phyloP scores from a whole-genome alignment of 92 coral and sea anemone genomes.

The Metridium senile region DNA sequence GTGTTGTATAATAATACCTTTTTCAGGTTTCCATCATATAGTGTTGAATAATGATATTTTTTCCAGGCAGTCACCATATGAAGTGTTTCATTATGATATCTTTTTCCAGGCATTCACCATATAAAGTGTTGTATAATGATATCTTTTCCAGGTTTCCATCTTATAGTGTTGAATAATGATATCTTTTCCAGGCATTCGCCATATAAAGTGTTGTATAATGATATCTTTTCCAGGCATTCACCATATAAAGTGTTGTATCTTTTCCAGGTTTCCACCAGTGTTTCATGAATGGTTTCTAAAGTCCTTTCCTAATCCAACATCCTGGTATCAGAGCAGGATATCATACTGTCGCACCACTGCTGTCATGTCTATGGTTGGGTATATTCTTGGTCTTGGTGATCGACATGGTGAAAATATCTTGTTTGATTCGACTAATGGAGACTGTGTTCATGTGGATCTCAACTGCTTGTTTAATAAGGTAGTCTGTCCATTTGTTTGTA shows the following conservation, averaged over 20 bases:
- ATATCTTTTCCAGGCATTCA: too few species aligned
- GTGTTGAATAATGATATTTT: not conserved
- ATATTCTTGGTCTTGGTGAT: slow-evolving; percentile 95
- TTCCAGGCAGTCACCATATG: not conserved
- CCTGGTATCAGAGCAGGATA: slow-evolving; percentile 97
- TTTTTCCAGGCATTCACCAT: too few species aligned
- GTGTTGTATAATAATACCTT: not conserved
- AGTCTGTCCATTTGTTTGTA: slow-evolving; percentile 3
- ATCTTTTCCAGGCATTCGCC: not conserved
- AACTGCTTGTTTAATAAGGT: slow-evolving; percentile 97
- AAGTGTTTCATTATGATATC: too few species aligned
- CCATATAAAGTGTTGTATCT: not conserved
- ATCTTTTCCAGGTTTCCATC: too few species aligned
- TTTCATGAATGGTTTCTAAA: slow-evolving; percentile 96
- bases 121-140: not conserved
- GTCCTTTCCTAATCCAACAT: slow-evolving; percentile 93
- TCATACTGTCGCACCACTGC: slow-evolving; percentile 98
- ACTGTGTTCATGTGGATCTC: slow-evolving; percentile 95
- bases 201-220: too few species aligned
- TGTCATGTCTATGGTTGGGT: slow-evolving; percentile 98
- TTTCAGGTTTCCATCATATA: too few species aligned
- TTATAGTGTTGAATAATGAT: not conserved
- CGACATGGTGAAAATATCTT: slow-evolving; percentile 97
- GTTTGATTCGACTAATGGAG: slow-evolving; percentile 94
- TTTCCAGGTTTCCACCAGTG: slow-evolving; percentile 81